Evolutionary conservation across 2,797 vertebrate species (phyloP).

Genomic region (Eremophila alpestris): DNA sequence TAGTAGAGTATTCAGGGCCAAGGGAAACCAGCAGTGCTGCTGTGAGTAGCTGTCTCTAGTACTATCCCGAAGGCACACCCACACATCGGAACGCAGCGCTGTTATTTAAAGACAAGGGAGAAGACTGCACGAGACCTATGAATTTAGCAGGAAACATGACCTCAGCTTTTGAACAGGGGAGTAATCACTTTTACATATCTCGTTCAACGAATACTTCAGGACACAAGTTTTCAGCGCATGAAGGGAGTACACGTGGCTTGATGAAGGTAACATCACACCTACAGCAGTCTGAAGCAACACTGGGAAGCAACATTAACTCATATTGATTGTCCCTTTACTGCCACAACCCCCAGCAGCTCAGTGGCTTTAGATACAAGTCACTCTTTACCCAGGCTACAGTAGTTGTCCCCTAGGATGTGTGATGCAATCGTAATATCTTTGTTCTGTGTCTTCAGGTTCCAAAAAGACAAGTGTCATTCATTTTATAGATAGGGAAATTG

Average conservation of each 20-base stretch:
- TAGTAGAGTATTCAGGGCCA: constrained; percentile 22
- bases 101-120: background rate
- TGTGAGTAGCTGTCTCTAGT: background rate
- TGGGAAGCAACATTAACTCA: background rate
- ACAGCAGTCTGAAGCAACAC: background rate
- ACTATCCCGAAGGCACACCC: background rate
- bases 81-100: background rate
- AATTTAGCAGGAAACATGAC: background rate
- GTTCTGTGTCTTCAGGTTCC: background rate
- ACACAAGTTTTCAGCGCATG: background rate
- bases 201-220: background rate
- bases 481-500: background rate
- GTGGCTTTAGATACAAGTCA: background rate
- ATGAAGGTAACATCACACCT: background rate
- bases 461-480: background rate
- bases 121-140: background rate
- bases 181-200: background rate
- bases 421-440: background rate
- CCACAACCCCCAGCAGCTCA: background rate
- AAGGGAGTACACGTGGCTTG: background rate
- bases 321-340: background rate
- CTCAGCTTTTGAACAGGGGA: background rate
- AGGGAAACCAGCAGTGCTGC: background rate
- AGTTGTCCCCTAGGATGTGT: no score
- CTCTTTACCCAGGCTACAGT: background rate